phyloP scores from a whole-genome alignment of 2,113 vertebrate species.

The Neoarius graeffei region DNA sequence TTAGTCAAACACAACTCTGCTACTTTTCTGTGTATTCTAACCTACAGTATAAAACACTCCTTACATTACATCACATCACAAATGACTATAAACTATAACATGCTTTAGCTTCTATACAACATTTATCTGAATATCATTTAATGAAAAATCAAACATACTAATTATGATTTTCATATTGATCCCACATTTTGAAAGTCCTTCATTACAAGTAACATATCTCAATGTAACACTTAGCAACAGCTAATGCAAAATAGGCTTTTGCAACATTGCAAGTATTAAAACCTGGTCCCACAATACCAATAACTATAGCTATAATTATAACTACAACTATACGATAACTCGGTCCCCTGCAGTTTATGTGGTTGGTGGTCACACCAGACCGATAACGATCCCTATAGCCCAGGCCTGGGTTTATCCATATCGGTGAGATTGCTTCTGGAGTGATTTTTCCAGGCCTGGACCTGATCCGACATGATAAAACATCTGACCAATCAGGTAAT shows the following conservation, averaged over 20 bases:
- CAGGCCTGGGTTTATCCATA: too few species aligned
- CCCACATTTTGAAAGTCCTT: not conserved
- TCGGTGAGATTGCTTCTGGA: too few species aligned
- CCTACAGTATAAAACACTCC: not conserved
- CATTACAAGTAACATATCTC: not conserved
- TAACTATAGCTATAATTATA: too few species aligned
- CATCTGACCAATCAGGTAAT: too few species aligned
- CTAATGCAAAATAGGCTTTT: conserved; percentile 25
- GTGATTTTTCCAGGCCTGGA: too few species aligned
- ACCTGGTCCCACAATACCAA: too few species aligned
- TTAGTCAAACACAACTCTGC: conserved; percentile 49
- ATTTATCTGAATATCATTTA: not conserved
- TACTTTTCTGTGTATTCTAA: not conserved
- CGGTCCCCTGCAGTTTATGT: too few species aligned
- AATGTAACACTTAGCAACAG: conserved; percentile 44
- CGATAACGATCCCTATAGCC: too few species aligned
- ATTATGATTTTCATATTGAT: not conserved
- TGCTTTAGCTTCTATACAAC: not conserved
- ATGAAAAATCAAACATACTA: not conserved
- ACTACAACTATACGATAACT: too few species aligned
- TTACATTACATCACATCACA: not conserved
- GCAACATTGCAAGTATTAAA: conserved; percentile 48
- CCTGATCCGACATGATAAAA: too few species aligned
- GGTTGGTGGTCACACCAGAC: too few species aligned
- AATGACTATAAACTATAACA: not conserved